These are phyloP conservation scores for Tympanuchus pallidicinctus DNA, from an alignment of 2,113 vertebrate genomes.

Conservation along the genomic window DNA sequence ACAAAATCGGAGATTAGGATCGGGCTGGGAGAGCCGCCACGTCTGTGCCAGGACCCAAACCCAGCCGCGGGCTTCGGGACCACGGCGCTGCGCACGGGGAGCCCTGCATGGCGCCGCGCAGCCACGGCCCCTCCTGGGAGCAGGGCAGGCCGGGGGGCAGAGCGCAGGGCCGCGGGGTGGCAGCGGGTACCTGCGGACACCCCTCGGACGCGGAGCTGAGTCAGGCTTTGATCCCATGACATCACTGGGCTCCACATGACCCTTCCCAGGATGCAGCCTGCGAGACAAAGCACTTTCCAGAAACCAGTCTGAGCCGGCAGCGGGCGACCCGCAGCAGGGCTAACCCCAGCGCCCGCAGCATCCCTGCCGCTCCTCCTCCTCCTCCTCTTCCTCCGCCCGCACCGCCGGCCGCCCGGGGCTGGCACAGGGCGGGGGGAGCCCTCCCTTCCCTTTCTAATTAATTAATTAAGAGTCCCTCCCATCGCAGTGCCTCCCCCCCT, in stretches of 20 bases:
- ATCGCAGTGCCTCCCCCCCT: not conserved
- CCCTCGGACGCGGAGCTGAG: conserved; percentile 76
- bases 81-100: not conserved
- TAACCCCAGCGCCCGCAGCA: conserved; percentile 74
- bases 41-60: not conserved
- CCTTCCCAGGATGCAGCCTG: conserved; percentile 88
- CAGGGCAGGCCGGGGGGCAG: conserved; percentile 62
- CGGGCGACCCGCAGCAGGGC: conserved; percentile 84
- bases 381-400: not conserved
- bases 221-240: conserved; percentile 86
- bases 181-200: conserved; percentile 61
- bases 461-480: not conserved
- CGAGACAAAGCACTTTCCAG: conserved; percentile 89
- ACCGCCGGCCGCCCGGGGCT: too few species aligned
- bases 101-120: not conserved
- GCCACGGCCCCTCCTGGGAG: not conserved
- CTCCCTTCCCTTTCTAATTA: not conserved
- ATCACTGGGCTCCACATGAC: conserved; percentile 88
- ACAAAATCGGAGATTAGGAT: not conserved
- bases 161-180: too few species aligned
- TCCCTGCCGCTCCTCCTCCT: not conserved
- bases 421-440: not conserved
- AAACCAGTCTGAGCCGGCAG: conserved; percentile 91
- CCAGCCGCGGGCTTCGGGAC: not conserved
- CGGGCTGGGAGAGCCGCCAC: not conserved